These are phyloP conservation scores for Barnardius zonarius DNA, from an alignment of 2,113 vertebrate species.

Conservation along the genomic window DNA sequence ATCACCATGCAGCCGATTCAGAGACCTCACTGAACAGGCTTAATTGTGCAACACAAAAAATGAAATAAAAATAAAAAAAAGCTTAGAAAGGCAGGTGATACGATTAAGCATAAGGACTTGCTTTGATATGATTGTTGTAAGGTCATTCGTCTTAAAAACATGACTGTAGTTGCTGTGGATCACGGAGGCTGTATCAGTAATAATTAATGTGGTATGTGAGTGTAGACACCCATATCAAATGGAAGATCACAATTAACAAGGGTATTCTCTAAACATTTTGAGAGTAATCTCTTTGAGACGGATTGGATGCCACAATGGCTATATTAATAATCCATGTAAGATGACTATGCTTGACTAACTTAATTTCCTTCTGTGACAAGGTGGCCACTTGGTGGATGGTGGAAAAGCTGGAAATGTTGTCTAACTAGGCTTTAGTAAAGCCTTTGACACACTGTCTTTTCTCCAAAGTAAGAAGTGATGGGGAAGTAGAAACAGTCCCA, in stretches of 20 bases:
- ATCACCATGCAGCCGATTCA: background rate
- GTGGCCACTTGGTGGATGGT: background rate
- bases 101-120: background rate
- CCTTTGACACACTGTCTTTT: background rate
- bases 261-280: background rate
- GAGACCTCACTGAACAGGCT: background rate
- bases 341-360: background rate
- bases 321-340: background rate
- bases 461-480: background rate
- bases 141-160: background rate
- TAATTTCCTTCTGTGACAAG: background rate
- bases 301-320: background rate
- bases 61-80: background rate
- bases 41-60: background rate
- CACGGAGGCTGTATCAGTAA: background rate
- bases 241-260: background rate
- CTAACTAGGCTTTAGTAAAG: background rate
- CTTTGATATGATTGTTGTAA: background rate
- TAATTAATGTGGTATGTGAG: accelerated
- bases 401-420: background rate
- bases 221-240: accelerated
- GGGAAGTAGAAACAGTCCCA: background rate
- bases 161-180: background rate
- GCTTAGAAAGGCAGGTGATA: background rate
- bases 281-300: background rate